phyloP scores from a whole-genome alignment of 2,113 vertebrate species.

The Percina caprodes region DNA sequence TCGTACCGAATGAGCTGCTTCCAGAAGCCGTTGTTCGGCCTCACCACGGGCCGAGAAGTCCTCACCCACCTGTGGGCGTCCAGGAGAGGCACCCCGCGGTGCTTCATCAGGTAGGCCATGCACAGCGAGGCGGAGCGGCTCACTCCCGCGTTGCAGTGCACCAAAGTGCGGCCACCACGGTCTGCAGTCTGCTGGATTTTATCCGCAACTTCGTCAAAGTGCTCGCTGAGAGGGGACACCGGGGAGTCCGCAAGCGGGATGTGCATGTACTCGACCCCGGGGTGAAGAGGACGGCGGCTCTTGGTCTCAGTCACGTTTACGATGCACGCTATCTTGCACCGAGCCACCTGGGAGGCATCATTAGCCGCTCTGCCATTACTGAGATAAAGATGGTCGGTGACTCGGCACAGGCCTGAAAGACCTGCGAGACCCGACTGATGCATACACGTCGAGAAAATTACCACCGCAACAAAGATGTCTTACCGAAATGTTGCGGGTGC shows the following conservation, averaged over 20 bases:
- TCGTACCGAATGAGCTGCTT: constrained; percentile 83
- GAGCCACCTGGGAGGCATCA: constrained; percentile 57
- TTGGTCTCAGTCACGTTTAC: constrained; percentile 72
- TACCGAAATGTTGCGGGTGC: too few relatives aligned
- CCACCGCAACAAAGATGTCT: background rate
- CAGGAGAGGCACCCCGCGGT: constrained; percentile 64
- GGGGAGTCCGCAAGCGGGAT: constrained; percentile 79
- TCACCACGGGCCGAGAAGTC: constrained; percentile 72
- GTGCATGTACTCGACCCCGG: constrained; percentile 73
- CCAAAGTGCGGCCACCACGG: constrained; percentile 70
- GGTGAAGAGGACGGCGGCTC: background rate
- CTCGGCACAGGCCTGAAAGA: constrained; percentile 75
- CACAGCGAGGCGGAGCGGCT: constrained; percentile 84
- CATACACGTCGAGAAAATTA: background rate
- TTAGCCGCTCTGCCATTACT: constrained; percentile 74
- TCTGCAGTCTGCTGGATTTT: constrained; percentile 32
- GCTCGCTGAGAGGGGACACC: constrained; percentile 55
- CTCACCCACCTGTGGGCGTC: constrained; percentile 79
- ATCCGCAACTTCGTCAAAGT: constrained; percentile 81
- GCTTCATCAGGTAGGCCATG: constrained; percentile 82
- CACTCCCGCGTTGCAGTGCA: constrained; percentile 85
- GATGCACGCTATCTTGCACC: constrained; percentile 76
- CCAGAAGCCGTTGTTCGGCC: constrained; percentile 86
- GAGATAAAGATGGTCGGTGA: constrained; percentile 82
- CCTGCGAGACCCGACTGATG: constrained; percentile 24